Evolutionary conservation across 1,140 invertebrate species (phyloP).

Genomic region (Cardiocondyla obscurior): DNA sequence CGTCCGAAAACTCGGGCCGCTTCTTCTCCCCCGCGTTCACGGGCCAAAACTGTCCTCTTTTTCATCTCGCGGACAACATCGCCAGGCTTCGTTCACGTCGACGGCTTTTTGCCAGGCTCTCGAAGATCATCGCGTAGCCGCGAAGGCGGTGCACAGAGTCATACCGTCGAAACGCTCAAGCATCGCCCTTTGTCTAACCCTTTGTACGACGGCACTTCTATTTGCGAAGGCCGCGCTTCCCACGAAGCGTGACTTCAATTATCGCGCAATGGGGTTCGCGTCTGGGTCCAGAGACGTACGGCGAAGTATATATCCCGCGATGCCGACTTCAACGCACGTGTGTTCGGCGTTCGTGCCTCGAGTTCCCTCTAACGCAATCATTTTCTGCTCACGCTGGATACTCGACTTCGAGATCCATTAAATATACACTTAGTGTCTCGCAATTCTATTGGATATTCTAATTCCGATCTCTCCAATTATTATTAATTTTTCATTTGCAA

Average conservation of each 20-base stretch:
- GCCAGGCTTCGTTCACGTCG: slow-evolving; percentile 58
- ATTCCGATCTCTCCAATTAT: not conserved
- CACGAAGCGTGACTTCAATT: slow-evolving; percentile 53
- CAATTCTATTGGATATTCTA: not conserved
- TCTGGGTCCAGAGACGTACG: slow-evolving; percentile 28
- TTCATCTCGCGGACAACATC: slow-evolving; percentile 55
- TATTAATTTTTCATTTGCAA: not conserved
- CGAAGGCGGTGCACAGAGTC: slow-evolving; percentile 61
- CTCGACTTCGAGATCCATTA: slow-evolving; percentile 26
- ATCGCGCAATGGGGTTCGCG: slow-evolving; percentile 44
- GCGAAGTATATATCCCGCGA: slow-evolving; percentile 40
- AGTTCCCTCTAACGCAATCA: slow-evolving; percentile 28
- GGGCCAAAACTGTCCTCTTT: slow-evolving; percentile 53
- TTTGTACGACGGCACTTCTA: slow-evolving; percentile 8
- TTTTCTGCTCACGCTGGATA: slow-evolving; percentile 36
- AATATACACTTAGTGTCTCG: not conserved
- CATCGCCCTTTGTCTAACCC: slow-evolving; percentile 38
- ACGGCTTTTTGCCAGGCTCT: slow-evolving; percentile 63
- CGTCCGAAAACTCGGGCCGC: not conserved
- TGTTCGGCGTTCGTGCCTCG: slow-evolving; percentile 12
- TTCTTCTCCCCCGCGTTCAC: not conserved
- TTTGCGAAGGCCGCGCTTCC: slow-evolving; percentile 30
- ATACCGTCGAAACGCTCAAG: slow-evolving; percentile 52
- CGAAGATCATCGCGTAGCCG: slow-evolving; percentile 39
- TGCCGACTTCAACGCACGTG: slow-evolving; percentile 35